Base-by-base conservation (phyloP, 1,140 invertebrate species). In the Drosophila ironensis region DNA sequence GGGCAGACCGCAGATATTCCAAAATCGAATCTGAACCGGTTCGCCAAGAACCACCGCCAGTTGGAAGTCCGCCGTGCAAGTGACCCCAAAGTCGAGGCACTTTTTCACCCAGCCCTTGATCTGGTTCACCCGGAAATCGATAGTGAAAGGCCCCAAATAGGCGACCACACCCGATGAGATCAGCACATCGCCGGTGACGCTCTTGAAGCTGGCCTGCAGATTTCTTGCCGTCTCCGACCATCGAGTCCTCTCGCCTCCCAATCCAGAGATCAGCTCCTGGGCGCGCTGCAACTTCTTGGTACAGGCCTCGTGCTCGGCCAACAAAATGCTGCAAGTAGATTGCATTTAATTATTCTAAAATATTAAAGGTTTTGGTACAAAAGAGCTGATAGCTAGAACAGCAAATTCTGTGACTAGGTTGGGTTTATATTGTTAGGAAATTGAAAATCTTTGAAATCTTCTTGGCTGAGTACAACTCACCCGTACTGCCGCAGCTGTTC, bases 1-100 rank as follows among this genome's bases (percentile, higher is more conserved):
- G 0, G 97, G 97, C 33, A 99, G 87, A 0, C 97, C 97, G 67
- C 93, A 94, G 44, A 98, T 97, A 75, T 97, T 98, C 97, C 97
- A 98, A 37, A 95, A 93, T 81, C 96, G 93, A 48, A 97, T 96
- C 42, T 94, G 92, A n/a, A 98, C 95, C 1, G 96, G 93, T 80
- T 98, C 94, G 2, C 97, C 97, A 0, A 98, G 91, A 14, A 95
- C 93, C 9, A 93, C 93, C 92, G 94, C 17, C 97, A 90, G 64
- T 87, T 95, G 93, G 91, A 97, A 95, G 90, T 94, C 93, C 25
- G 92, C 70, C 0, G 94, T 94, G 77, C 95, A 97, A 7, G 95
- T 93, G 16, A 98, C 94, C 4, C 94, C 93, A 50, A 93, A 93
- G 2, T 91, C 91, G 33, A 91, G 91, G 12, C 94, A 93, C 24